A percentile compares a stretch with the other conserved stretches of the same genome.
Evolutionary conservation across 2,888 invertebrate species (phyloP).

Genomic region (Nyleta sp.): DNA sequence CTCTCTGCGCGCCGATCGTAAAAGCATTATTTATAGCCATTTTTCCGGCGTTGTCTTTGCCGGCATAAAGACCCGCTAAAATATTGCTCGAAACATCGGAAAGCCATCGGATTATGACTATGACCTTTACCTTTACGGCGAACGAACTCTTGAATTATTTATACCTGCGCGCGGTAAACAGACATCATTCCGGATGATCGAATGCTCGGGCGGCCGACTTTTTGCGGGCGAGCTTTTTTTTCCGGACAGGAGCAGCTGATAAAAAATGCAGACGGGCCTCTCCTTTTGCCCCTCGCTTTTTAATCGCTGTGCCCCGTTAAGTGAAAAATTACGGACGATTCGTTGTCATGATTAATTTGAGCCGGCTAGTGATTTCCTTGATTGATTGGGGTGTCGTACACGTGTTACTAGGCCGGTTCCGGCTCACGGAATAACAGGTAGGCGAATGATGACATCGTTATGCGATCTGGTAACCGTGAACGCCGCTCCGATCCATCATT

Average conservation of each 20-base stretch:
- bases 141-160: slow-evolving; percentile 57
- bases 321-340: slow-evolving; percentile 56
- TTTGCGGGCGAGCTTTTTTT: slow-evolving; percentile 18
- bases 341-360: slow-evolving; percentile 54
- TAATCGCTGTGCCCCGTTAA: slow-evolving; percentile 34
- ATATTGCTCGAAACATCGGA: slow-evolving; percentile 56
- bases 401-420: slow-evolving; percentile 39
- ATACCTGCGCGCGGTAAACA: slow-evolving; percentile 47
- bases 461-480: slow-evolving; percentile 44
- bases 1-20: slow-evolving; percentile 62
- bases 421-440: slow-evolving; percentile 50
- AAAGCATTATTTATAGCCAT: slow-evolving; percentile 71
- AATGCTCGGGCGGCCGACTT: slow-evolving; percentile 7
- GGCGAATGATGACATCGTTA: slow-evolving; percentile 59
- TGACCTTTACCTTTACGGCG: slow-evolving; percentile 60
- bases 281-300: slow-evolving; percentile 12
- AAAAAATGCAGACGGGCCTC: slow-evolving; percentile 32
- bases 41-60: slow-evolving; percentile 70
- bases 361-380: slow-evolving; percentile 49
- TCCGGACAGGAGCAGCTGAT: slow-evolving; percentile 23
- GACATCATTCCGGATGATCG: slow-evolving; percentile 48
- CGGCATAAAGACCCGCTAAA: slow-evolving; percentile 42
- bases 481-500: slow-evolving; percentile 45
- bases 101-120: slow-evolving; percentile 55
- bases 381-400: slow-evolving; percentile 55